These are phyloP conservation scores for Epinotia demarniana DNA, from an alignment of 2,888 invertebrate species.

Conservation along the genomic window DNA sequence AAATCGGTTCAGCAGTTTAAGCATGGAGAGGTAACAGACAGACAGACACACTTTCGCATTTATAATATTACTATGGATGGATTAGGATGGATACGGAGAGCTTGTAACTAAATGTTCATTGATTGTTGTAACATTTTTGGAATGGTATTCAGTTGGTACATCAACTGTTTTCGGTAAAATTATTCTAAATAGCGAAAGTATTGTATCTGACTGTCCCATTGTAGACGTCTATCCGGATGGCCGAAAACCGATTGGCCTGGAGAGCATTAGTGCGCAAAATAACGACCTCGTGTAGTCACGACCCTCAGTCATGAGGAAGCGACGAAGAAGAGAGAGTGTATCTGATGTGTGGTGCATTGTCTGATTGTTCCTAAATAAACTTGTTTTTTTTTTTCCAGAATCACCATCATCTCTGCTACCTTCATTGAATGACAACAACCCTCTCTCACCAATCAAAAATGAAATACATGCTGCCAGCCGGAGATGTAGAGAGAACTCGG, in stretches of 20 bases:
- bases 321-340: too few relatives aligned
- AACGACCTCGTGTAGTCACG: too few relatives aligned
- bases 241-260: too few relatives aligned
- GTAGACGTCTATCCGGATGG: too few relatives aligned
- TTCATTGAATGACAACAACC: conserved; percentile 84
- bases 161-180: not conserved
- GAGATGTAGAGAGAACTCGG: conserved; percentile 81
- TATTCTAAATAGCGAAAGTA: not conserved
- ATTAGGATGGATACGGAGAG: too few relatives aligned
- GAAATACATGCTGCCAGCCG: conserved; percentile 80
- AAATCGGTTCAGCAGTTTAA: too few relatives aligned
- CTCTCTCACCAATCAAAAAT: conserved; percentile 84
- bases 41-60: too few relatives aligned
- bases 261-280: too few relatives aligned
- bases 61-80: too few relatives aligned
- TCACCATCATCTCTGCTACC: conserved; percentile 86
- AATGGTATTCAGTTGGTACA: not conserved
- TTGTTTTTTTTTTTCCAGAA: conserved; percentile 73
- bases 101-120: not conserved
- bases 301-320: too few relatives aligned
- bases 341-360: not conserved
- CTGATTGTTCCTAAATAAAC: not conserved
- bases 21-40: too few relatives aligned
- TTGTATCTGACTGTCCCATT: too few relatives aligned
- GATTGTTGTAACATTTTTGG: not conserved